Evolutionary conservation across 2,113 vertebrate species (phyloP), one percentile per base, ranked within the genome.

Genomic region (Alethe diademata): DNA sequence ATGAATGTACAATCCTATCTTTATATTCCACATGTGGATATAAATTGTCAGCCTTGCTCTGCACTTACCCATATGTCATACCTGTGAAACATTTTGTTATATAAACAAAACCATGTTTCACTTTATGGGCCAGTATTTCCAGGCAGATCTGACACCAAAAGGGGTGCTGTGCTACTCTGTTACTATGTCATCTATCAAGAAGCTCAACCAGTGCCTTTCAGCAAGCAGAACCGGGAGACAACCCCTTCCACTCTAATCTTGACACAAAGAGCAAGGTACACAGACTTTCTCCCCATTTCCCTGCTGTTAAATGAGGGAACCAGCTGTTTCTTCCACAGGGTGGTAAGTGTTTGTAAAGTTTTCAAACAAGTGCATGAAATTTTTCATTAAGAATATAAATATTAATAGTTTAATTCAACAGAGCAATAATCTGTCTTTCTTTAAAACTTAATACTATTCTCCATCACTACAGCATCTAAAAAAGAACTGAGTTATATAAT

Each of bases 61-160:
- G 35, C 64, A 81, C 53, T 95, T 95, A 91, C 74, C 74, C 91
- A 64, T 93, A 91, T 88, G 83, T 83, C 92, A 91, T 67, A 90
- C 53, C 65, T 79, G 42, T 91, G 95, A 96, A 97, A 96, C 94
- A 97, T 81, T 97, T 97, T 95, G 96, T 93, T 96, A 86, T 78
- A 92, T 75, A 94, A 97, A 96, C 82, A 92, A 95, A 95, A 75
- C 62, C 33, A 91, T 93, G 88, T 94, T 96, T 97, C 83, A 95
- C 61, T 88, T 89, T 91, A 93, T 57, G 50, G 88, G 88, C 62
- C 36, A 51, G 84, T 90, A 95, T 94, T 93, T 95, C 72, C 71
- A 53, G 75, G 65, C 64, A 86, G 71, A 89, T 88, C 83, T 73
- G 78, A 85, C 85, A 95, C 86, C 70, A 66, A 75, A 92, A 95